Conservation (phyloP, 2,113 vertebrate species). For the Pholis gunnellus region DNA sequence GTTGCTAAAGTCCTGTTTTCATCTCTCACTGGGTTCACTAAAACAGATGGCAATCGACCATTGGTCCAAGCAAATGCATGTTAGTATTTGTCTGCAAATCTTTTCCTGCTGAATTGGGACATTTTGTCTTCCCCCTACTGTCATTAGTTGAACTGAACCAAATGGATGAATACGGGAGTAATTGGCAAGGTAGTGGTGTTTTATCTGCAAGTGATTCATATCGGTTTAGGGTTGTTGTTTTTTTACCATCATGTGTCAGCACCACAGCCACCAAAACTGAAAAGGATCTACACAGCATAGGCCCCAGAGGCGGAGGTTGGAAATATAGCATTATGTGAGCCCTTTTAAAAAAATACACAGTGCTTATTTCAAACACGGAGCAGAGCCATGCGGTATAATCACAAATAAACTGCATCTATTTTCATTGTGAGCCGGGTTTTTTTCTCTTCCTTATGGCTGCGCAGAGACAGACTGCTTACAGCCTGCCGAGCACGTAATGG, state of each 20-base stretch:
- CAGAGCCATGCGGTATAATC: constrained; percentile 65
- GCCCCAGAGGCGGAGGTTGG: neutral
- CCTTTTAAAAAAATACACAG: constrained; percentile 36
- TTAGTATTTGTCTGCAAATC: neutral
- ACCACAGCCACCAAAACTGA: constrained; percentile 39
- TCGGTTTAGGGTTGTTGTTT: neutral
- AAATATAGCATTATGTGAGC: neutral
- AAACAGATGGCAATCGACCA: neutral
- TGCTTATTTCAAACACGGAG: constrained; percentile 65
- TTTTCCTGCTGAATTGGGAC: neutral
- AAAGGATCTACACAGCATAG: constrained; percentile 4
- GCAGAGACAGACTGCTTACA: constrained; percentile 58
- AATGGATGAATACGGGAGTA: neutral
- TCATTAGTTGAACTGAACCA: neutral
- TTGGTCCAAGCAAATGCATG: neutral
- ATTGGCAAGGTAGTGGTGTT: neutral
- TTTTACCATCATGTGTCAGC: constrained; percentile 5
- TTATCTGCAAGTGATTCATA: neutral
- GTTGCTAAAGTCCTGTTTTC: constrained; percentile 12
- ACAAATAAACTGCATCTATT: constrained; percentile 72
- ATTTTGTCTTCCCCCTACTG: neutral
- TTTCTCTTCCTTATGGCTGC: constrained; percentile 44
- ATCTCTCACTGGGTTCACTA: constrained; percentile 7
- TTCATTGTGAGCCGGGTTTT: constrained; percentile 50
- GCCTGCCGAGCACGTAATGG: constrained; percentile 75